Conservation (phyloP, 2,888 invertebrate genomes). For the Hyppa rectilinea region DNA sequence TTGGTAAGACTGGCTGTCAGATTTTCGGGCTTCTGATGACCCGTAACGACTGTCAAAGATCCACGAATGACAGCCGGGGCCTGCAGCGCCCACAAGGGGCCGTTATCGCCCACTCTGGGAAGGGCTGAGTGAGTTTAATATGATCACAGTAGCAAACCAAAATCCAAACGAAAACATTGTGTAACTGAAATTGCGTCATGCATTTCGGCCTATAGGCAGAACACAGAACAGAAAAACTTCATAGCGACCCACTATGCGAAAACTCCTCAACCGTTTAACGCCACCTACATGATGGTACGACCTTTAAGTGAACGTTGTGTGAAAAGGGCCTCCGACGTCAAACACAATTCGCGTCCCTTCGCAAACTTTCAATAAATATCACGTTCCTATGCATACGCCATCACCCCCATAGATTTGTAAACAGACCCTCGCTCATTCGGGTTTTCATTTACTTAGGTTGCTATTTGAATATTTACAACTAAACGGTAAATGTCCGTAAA, state of each 20-base stretch:
- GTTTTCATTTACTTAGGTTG: constrained; percentile 82
- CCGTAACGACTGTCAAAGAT: too few species aligned
- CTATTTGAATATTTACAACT: constrained; percentile 81
- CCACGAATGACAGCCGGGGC: too few species aligned
- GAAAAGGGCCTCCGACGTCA: constrained; percentile 58
- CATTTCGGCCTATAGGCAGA: constrained; percentile 34
- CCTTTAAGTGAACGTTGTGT: constrained; percentile 52
- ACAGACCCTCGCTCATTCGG: constrained; percentile 52
- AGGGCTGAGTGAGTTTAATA: too few species aligned
- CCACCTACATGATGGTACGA: constrained; percentile 53
- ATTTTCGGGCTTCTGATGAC: too few species aligned
- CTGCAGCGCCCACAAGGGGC: too few species aligned
- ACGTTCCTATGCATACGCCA: constrained; percentile 67
- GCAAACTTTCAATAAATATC: constrained; percentile 70
- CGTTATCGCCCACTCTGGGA: too few species aligned
- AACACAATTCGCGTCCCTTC: constrained; percentile 58
- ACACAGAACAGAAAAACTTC: constrained; percentile 51
- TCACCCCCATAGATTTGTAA: constrained; percentile 54
- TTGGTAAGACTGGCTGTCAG: too few species aligned
- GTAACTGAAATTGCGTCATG: constrained; percentile 46
- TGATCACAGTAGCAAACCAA: constrained; percentile 2
- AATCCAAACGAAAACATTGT: constrained; percentile 5
- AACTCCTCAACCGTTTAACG: constrained; percentile 56
- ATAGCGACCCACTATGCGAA: constrained; percentile 19
- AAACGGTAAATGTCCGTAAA: constrained; percentile 77